Conservation (phyloP, 2,888 invertebrate genomes). For the Endomychus coccineus region DNA sequence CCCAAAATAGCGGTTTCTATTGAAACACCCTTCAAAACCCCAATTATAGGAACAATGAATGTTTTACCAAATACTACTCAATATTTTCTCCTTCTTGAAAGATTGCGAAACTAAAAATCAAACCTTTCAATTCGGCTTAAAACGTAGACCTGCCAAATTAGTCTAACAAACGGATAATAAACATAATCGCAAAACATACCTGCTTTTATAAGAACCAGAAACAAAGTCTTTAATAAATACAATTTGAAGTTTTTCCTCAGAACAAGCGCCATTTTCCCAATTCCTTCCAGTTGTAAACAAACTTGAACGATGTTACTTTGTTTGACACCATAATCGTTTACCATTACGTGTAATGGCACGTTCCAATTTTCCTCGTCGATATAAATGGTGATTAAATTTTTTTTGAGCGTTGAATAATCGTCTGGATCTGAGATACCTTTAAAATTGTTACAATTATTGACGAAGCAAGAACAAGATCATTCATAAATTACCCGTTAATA, state of each 20-base stretch:
- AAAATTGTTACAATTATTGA: slow-evolving; percentile 6
- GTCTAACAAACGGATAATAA: background rate
- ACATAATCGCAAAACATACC: slow-evolving; percentile 42
- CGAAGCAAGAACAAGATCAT: background rate
- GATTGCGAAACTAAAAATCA: too few species aligned
- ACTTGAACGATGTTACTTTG: slow-evolving; percentile 60
- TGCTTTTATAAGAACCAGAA: slow-evolving; percentile 62
- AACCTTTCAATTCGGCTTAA: too few species aligned
- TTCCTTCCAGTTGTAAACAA: slow-evolving; percentile 63
- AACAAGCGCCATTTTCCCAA: slow-evolving; percentile 55
- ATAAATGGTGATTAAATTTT: slow-evolving; percentile 23
- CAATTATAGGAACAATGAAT: too few species aligned
- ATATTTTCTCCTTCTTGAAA: too few species aligned
- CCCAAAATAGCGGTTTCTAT: too few species aligned
- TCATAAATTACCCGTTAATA: slow-evolving; percentile 25
- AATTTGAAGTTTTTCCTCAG: slow-evolving; percentile 50
- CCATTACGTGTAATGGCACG: slow-evolving; percentile 44
- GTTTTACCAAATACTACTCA: too few species aligned
- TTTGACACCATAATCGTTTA: too few species aligned
- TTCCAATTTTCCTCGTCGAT: slow-evolving; percentile 50
- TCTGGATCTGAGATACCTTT: slow-evolving; percentile 13
- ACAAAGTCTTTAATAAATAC: slow-evolving; percentile 59
- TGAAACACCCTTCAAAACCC: too few species aligned
- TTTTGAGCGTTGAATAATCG: slow-evolving; percentile 21
- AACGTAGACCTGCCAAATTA: too few species aligned